Evolutionary conservation across 1,140 invertebrate genomes (phyloP), one percentile per base, ranked within the genome.

Genomic region (Panonychus citri): DNA sequence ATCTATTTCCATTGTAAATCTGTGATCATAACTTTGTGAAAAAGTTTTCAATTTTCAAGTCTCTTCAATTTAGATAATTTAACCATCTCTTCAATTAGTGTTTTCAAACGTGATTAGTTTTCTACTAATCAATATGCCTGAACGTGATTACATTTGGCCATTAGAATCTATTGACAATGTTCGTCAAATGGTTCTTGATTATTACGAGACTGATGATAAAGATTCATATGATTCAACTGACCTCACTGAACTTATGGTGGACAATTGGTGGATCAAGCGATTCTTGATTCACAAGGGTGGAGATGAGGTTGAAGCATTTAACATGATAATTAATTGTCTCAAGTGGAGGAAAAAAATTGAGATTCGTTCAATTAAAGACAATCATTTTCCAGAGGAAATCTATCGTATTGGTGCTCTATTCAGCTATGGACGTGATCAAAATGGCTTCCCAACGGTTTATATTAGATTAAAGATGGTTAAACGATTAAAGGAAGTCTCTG

Each of bases 401-500:
- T 59, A 55, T 37, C 17, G 28, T 7, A 40, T 53, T n/a, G 57
- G 57, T 48, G 43, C 40, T n/a, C 17, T 55, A 10, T 55, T 55
- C 19, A 34, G 3, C 1, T 55, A 55, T 21, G 19, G 15, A 17
- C 7, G 13, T 12, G 43, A 43, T n/a, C 17, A 27, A 13, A 46
- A 28, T 25, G 40, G 40, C 17, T 10, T 39, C 7, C 28, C 49
- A 42, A 57, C 37, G 7, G 13, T 61, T 27, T 51, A 61, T 40
- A 54, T 61, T 52, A 54, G 60, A 17, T 13, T 61, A 7, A 60
- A 59, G 27, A 13, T 59, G 15, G 50, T 61, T 43, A 17, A 42
- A 28, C 52, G 46, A 19, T 19, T 59, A 7, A 37, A 40, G n/a
- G 60, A 60, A 19, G 21, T 61, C 21, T 42, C 53, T 25, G 13